Evolutionary conservation across 2,113 vertebrate genomes (phyloP), one percentile per base, ranked within the genome.

Genomic region (Corydoras maculifer): DNA sequence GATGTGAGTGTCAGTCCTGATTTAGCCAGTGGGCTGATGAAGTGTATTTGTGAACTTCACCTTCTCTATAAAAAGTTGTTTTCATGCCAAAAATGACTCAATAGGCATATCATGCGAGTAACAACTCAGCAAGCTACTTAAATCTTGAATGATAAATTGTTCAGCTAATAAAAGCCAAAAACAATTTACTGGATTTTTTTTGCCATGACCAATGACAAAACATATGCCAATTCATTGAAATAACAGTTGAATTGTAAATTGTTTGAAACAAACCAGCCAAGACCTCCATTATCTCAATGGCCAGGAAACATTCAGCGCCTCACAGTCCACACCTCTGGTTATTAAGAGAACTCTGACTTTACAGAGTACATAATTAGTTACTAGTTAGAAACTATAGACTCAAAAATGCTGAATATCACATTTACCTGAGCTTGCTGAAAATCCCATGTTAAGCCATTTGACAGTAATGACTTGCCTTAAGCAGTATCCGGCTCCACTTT

Each of bases 251-350:
- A 77, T 76, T 65, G 31, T 29, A 58, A 55, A 50, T 30, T 62
- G 25, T 74, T 74, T 74, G 31, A 71, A 68, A 65, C 51, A 66
- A 51, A 74, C 72, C 81, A 85, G 74, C 5, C 10, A 14, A 12
- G 10, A 10, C 35, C 35, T 43, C 35, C 35, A 43, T 43, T 8
- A 43, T 43, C 35, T 43, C 18, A 25, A 25, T 25, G 35, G 35
- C 35, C 35, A 43, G 2, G 35, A 2, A 43, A 8, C 35, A 4
- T 1, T 43, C 35, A 43, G 35, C 7, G 35, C 35, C 35, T 43
- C 35, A 43, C 35, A 2, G 7, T 43, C 35, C 35, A 43, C 35
- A 43, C 35, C 35, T 43, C 7, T 43, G 35, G 35, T 43, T 43
- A 43, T 43, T 43, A 43, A 8, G 35, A 8, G 35, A 43, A 43